Evolutionary conservation across 2,888 invertebrate species (phyloP).

Genomic region (Euplagia quadripunctaria): DNA sequence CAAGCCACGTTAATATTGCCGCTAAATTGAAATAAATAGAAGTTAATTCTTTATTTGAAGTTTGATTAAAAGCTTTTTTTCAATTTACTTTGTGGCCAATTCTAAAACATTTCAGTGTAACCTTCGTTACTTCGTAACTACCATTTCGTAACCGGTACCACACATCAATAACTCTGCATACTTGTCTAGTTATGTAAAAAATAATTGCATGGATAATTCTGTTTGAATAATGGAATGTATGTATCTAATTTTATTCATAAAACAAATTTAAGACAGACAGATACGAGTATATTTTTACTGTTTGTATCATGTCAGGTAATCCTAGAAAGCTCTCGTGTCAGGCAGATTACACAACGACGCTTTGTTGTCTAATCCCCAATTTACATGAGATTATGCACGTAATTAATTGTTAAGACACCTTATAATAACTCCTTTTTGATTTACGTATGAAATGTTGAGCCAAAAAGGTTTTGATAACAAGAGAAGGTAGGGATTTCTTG

Average conservation of each 20-base stretch:
- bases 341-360: constrained; percentile 17
- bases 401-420: constrained; percentile 49
- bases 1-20: too few species aligned
- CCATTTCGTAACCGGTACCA: too few species aligned
- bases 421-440: constrained; percentile 29
- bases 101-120: too few species aligned
- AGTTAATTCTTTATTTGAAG: too few species aligned
- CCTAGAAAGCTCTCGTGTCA: constrained; percentile 26
- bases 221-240: background rate
- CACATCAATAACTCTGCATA: too few species aligned
- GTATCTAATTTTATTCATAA: background rate
- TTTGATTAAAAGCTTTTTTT: too few species aligned
- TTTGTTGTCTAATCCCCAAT: constrained; percentile 44
- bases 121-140: too few species aligned
- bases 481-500: too few species aligned
- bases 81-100: too few species aligned
- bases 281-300: constrained; percentile 1
- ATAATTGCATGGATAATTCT: background rate
- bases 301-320: constrained; percentile 13
- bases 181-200: background rate
- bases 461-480: background rate
- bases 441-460: constrained; percentile 6
- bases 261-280: background rate
- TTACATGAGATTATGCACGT: constrained; percentile 52
- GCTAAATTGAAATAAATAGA: too few species aligned